Conservation (phyloP, 2,113 vertebrate genomes). For the Passer montanus region DNA sequence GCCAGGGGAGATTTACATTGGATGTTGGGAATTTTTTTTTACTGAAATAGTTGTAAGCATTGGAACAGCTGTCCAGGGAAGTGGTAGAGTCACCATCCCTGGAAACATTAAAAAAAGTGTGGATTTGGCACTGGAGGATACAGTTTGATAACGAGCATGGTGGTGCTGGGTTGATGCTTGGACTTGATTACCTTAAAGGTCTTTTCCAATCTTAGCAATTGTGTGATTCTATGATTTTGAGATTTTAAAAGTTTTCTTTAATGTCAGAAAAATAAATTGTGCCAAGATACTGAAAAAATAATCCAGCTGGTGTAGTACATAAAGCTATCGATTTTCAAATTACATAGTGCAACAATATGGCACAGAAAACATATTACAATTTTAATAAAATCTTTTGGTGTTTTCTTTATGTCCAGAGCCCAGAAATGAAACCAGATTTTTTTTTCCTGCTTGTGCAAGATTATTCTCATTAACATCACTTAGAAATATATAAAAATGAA, state of each 20-base stretch:
- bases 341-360: neutral
- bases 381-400: neutral
- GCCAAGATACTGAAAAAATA: neutral
- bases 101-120: neutral
- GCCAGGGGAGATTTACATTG: neutral
- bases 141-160: neutral
- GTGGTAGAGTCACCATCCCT: neutral
- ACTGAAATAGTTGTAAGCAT: neutral
- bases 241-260: neutral
- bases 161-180: neutral
- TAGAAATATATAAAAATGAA: slow-evolving; percentile 28
- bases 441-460: neutral
- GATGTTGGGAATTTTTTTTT: neutral
- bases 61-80: neutral
- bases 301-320: neutral
- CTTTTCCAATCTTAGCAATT: neutral
- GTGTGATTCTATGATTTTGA: neutral
- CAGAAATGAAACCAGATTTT: neutral
- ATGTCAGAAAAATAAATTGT: neutral
- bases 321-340: neutral
- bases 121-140: neutral
- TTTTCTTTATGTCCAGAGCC: neutral
- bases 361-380: neutral
- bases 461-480: slow-evolving; percentile 26
- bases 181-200: neutral